Conservation (phyloP, 2,797 vertebrate genomes). For the Dryobates pubescens region DNA sequence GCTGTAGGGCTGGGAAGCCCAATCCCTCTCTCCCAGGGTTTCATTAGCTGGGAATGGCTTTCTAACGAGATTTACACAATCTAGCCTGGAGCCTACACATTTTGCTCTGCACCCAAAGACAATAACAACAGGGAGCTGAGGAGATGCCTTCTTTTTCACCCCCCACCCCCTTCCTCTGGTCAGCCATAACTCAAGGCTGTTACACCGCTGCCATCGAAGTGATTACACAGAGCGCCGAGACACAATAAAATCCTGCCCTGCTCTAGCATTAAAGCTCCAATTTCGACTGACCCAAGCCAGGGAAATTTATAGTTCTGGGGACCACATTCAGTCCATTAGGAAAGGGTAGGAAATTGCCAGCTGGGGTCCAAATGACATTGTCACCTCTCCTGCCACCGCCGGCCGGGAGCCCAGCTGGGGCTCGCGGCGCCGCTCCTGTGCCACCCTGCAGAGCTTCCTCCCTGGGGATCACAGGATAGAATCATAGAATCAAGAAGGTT, state of each 20-base stretch:
- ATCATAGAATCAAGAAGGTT: too few species aligned
- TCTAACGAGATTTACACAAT: conserved; percentile 58
- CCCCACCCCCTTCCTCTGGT: background rate
- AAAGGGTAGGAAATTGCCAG: background rate
- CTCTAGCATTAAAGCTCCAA: background rate
- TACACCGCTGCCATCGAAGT: background rate
- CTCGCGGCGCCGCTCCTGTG: accelerated
- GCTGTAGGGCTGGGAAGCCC: conserved; percentile 36
- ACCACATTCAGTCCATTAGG: background rate
- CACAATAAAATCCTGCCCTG: conserved; percentile 8
- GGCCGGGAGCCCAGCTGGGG: background rate
- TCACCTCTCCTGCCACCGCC: background rate
- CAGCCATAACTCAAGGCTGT: conserved; percentile 36
- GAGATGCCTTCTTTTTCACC: background rate
- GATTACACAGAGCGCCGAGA: conserved; percentile 1
- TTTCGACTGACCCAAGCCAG: conserved; percentile 20
- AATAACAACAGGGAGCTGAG: conserved; percentile 19
- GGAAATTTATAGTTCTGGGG: background rate
- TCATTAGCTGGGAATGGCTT: conserved; percentile 73
- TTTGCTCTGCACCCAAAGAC: conserved; percentile 48
- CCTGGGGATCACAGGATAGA: background rate
- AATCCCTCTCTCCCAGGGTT: conserved; percentile 69
- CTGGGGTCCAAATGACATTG: background rate
- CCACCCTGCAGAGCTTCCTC: background rate
- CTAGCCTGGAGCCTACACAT: conserved; percentile 35